Conservation (phyloP, 2,888 invertebrate species). For the Drosophila hamatofila region DNA sequence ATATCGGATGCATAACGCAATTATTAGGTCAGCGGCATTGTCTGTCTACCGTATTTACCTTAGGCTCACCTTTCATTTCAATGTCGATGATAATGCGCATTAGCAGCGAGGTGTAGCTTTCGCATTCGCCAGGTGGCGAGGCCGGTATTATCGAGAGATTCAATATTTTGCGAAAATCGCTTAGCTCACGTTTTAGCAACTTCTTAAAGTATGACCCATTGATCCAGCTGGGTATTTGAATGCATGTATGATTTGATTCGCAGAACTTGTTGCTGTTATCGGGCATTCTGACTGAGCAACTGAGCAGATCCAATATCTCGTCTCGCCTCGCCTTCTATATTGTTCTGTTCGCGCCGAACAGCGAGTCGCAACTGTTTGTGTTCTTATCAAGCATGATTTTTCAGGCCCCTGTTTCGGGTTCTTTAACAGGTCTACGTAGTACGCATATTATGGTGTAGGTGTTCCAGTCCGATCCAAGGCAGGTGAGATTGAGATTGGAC, state of each 20-base stretch:
- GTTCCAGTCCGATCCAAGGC: slow-evolving; percentile 22
- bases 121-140: slow-evolving; percentile 83
- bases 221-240: slow-evolving; percentile 80
- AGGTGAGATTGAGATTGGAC: slow-evolving; percentile 30
- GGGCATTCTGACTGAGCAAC: slow-evolving; percentile 58
- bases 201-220: slow-evolving; percentile 77
- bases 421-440: slow-evolving; percentile 32
- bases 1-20: slow-evolving; percentile 11
- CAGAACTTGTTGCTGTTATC: slow-evolving; percentile 76
- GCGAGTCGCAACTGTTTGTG: slow-evolving; percentile 63
- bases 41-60: slow-evolving; percentile 32
- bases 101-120: slow-evolving; percentile 83
- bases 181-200: slow-evolving; percentile 73
- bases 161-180: slow-evolving; percentile 73
- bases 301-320: slow-evolving; percentile 20
- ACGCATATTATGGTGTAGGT: slow-evolving; percentile 39
- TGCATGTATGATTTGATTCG: slow-evolving; percentile 46
- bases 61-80: slow-evolving; percentile 80
- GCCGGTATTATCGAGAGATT: slow-evolving; percentile 79
- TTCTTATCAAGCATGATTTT: slow-evolving; percentile 67
- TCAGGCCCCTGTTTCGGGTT: slow-evolving; percentile 45
- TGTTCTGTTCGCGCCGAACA: slow-evolving; percentile 45
- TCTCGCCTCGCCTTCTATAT: slow-evolving; percentile 11
- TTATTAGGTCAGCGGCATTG: slow-evolving; percentile 30
- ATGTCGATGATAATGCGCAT: slow-evolving; percentile 82